A percentile compares a stretch with the other conserved stretches of the same genome.
Conservation (phyloP, 2,888 invertebrate genomes). For the Philonicus albiceps region DNA sequence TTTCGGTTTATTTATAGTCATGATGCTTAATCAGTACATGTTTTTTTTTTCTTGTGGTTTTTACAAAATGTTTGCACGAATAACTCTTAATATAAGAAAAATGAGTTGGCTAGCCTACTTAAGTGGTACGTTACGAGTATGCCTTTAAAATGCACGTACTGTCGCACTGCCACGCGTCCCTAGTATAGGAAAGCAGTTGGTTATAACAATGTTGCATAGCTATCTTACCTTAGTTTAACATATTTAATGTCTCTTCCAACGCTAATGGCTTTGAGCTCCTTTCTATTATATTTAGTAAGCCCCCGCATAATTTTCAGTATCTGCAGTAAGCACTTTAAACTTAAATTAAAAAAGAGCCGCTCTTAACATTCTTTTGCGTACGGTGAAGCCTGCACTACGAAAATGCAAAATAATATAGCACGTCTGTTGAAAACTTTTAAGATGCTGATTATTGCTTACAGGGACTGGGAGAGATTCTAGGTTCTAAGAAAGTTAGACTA, state of each 20-base stretch:
- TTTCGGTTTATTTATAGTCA: neutral
- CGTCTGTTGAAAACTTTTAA: neutral
- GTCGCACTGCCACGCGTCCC: neutral
- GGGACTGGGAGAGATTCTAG: neutral
- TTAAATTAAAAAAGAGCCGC: neutral
- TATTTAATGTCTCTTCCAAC: neutral
- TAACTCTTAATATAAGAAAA: constrained; percentile 20
- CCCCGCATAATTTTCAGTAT: neutral
- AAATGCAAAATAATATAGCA: neutral
- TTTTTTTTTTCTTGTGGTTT: neutral
- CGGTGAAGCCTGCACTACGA: neutral
- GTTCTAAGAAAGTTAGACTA: neutral
- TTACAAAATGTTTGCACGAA: constrained; percentile 12
- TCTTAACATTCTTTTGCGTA: neutral
- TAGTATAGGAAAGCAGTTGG: constrained; percentile 21
- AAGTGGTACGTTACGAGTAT: neutral
- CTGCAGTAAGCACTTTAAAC: neutral
- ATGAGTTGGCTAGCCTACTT: neutral
- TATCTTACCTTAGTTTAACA: neutral
- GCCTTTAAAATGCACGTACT: neutral
- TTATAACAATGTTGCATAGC: constrained; percentile 2
- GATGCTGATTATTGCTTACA: neutral
- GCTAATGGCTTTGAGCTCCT: neutral
- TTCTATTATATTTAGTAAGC: neutral
- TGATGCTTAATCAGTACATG: neutral